Base-by-base conservation (phyloP, 2,888 invertebrate species). In the Molanna angustata region DNA sequence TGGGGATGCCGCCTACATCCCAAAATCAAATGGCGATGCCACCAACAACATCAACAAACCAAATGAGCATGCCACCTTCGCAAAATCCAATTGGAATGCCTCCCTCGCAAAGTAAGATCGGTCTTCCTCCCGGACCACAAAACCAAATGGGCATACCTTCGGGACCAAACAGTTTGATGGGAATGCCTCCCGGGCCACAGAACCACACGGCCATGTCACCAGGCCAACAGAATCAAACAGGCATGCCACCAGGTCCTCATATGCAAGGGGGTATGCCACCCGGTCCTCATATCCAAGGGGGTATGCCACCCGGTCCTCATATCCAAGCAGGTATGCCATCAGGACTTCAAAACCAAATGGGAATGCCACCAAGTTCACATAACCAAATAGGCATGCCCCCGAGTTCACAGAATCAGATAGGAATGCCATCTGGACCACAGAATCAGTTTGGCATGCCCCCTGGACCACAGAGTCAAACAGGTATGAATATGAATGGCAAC, bases 291-390 rank as follows among this genome's bases (percentile, higher is more conserved):
- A n/a, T n/a, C n/a, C n/a, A n/a, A n/a, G n/a, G n/a, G n/a, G n/a
- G n/a, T n/a, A n/a, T n/a, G n/a, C n/a, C n/a, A n/a, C n/a, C n/a
- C n/a, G n/a, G n/a, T n/a, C n/a, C n/a, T n/a, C n/a, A n/a, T n/a
- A n/a, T n/a, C n/a, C n/a, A n/a, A n/a, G n/a, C n/a, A n/a, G n/a
- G n/a, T n/a, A n/a, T n/a, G n/a, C n/a, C n/a, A n/a, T n/a, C n/a
- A n/a, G n/a, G n/a, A n/a, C n/a, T n/a, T n/a, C n/a, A n/a, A n/a
- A n/a, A 6, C 20, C 50, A 16, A 16, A 41, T 4, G 44, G 51
- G 16, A 4, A 18, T 46, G 17, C 51, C 45, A 1, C 51, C 51
- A 9, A 27, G 27, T 27, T n/a, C n/a, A n/a, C n/a, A n/a, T n/a
- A n/a, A n/a, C n/a, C 27, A 27, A 11, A 49, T 33, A 49, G 33